Conservation (phyloP, 2,888 invertebrate species). For the Sarcophaga caerulescens region DNA sequence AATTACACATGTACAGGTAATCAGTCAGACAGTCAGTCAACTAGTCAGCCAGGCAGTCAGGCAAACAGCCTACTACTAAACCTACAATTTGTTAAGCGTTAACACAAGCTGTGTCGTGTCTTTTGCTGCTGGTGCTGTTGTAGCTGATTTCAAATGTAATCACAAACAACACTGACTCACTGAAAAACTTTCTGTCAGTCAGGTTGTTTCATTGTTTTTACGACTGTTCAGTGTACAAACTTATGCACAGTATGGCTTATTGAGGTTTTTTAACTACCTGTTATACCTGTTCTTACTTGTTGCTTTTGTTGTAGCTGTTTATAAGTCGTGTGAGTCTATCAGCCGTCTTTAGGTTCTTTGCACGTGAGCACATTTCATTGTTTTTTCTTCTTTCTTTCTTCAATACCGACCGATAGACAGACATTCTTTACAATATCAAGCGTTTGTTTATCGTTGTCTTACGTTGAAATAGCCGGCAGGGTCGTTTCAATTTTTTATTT, state of each 20-base stretch:
- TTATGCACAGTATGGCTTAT: background rate
- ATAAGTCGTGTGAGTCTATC: slow-evolving; percentile 52
- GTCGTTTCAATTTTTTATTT: background rate
- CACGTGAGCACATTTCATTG: slow-evolving; percentile 58
- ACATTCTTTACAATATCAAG: slow-evolving; percentile 23
- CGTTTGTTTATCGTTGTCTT: background rate
- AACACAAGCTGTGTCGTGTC: background rate
- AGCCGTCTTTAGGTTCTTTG: slow-evolving; percentile 42
- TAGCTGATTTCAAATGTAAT: background rate
- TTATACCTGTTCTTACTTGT: slow-evolving; percentile 53
- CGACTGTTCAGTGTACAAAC: background rate
- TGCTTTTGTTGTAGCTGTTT: slow-evolving; percentile 11
- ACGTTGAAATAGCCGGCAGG: background rate
- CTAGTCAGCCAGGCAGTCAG: background rate
- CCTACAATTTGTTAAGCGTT: background rate
- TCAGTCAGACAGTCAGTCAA: too few relatives aligned
- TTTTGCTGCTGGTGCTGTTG: background rate
- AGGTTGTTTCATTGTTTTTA: background rate
- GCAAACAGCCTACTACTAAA: background rate
- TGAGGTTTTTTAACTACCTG: slow-evolving; percentile 54
- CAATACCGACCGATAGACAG: background rate
- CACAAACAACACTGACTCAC: background rate
- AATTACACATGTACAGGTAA: too few relatives aligned
- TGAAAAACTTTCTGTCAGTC: slow-evolving; percentile 5
- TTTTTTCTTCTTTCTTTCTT: slow-evolving; percentile 18